Base-by-base conservation (phyloP, 1,140 invertebrate species). In the Lepidostoma basale region DNA sequence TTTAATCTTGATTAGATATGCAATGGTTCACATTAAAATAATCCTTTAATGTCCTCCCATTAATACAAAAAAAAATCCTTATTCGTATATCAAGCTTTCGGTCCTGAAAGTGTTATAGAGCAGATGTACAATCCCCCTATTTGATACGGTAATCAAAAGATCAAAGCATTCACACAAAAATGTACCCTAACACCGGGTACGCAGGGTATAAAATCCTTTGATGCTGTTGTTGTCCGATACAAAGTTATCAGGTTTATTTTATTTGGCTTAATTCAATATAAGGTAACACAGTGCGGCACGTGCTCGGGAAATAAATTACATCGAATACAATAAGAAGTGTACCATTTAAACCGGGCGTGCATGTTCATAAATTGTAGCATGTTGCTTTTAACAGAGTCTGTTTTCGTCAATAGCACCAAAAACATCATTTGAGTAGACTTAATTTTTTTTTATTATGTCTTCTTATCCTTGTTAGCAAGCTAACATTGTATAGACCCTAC, bases 81-180 rank as follows among this genome's bases (percentile, higher is more conserved):
- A 6, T 56, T 12, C 18, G 28, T 56, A 56, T 30, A 8, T 26
- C 18, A 16, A 16, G n/a, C 52, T 33, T 33, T 33, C 12, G 12
- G 30, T 36, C 36, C 8, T 33, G 30, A 69, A 58, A 45, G 67
- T 59, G 52, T 49, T 63, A 30, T 39, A 16, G 64, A 70, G 69
- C 69, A 70, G 69, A 70, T 70, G 69, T 67, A 49, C 63, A 23
- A 18, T 12, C 26, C 64, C 56, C 63, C 58, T 62, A 63, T 67
- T 58, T 67, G 44, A 56, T 33, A 23, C 40, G 14, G 9, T 22
- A 20, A 49, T 49, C 14, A 26, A 0, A 9, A 23, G 2, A 63
- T 39, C 10, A 40, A 40, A 39, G 12, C 14, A 40, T 45, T 20
- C 3, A 33, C 6, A 5, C 12, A 18, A 45, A 45, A 4, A 8